Evolutionary conservation across 1,140 invertebrate species (phyloP).

Genomic region (Marisa cornuarietis): DNA sequence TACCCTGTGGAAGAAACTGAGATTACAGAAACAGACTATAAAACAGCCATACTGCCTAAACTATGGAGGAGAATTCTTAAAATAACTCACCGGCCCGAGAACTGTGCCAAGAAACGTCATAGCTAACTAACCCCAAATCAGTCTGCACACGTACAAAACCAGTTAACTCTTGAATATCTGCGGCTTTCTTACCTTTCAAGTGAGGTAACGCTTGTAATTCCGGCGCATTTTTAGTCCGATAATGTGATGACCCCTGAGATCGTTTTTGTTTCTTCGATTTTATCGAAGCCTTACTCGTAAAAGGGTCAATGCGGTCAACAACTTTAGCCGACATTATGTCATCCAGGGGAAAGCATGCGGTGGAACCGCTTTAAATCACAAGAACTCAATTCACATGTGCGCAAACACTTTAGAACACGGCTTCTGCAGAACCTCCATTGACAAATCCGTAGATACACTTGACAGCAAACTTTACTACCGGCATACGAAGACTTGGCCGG

Average conservation of each 20-base stretch:
- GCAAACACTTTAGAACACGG: constrained; percentile 24
- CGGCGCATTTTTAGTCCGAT: constrained; percentile 65
- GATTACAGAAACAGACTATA: constrained; percentile 22
- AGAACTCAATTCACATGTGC: constrained; percentile 35
- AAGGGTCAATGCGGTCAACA: constrained; percentile 64
- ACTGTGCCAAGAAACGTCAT: constrained; percentile 26
- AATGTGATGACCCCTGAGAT: constrained; percentile 67
- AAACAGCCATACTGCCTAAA: constrained; percentile 18
- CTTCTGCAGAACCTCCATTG: constrained; percentile 31
- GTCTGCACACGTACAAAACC: too few relatives aligned
- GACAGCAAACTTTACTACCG: constrained; percentile 27
- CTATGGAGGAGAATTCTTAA: constrained; percentile 21
- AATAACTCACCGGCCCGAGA: constrained; percentile 20
- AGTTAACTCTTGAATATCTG: too few relatives aligned
- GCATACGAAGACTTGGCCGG: constrained; percentile 7
- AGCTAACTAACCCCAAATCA: constrained; percentile 3
- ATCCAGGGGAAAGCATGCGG: constrained; percentile 21
- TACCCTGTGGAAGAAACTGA: too few relatives aligned
- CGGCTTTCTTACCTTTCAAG: constrained; percentile 61
- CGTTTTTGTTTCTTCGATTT: constrained; percentile 67
- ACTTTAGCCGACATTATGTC: constrained; percentile 61
- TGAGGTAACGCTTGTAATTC: constrained; percentile 65
- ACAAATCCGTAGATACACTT: constrained; percentile 40
- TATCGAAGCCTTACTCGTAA: constrained; percentile 63
- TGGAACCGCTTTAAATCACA: constrained; percentile 27